Base-by-base conservation (phyloP, 2,888 invertebrate genomes). In the Polia nebulosa region DNA sequence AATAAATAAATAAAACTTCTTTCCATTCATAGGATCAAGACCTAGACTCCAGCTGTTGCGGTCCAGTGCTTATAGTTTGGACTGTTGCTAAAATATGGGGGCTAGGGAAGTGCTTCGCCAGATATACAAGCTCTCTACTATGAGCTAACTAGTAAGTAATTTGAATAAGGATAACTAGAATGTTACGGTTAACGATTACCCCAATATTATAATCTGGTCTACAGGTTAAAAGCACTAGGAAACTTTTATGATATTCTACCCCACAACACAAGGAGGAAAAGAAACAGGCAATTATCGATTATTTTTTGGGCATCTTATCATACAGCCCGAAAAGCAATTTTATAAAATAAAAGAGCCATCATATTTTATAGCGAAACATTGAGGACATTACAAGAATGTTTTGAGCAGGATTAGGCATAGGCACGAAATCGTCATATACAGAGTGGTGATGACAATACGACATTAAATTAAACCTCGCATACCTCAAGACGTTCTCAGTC, bases 361-460 rank as follows among this genome's bases (percentile, higher is more conserved):
- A 52, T 9, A 53, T 61, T 61, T 58, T 47, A 63, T 29, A 36
- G 41, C 13, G 2, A 60, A 52, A 22, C 13, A 27, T 64, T 55
- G 39, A 13, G 25, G 45, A 52, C 61, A 34, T 36, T 32, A 17
- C 49, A 39, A n/a, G 11, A 39, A 69, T 59, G 20, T 57, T 59
- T 41, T 20, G n/a, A 20, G n/a, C 25, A 32, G 9, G 9, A 55
- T 76, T 76, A 72, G 45, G 56, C 52, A 60, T 47, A 32, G 29
- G 15, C 59, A 76, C 76, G 62, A 52, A 66, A 47, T 52, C 44
- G 7, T 13, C 22, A 29, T n/a, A n/a, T n/a, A n/a, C n/a, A n/a
- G n/a, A n/a, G n/a, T n/a, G n/a, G n/a, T n/a, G n/a, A n/a, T n/a
- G n/a, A n/a, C n/a, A n/a, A n/a, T n/a, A n/a, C n/a, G n/a, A n/a